A percentile compares a stretch with the other conserved stretches of the same genome.
phyloP scores from a whole-genome alignment of 2,113 vertebrate genomes.

The Paramisgurnus dabryanus region DNA sequence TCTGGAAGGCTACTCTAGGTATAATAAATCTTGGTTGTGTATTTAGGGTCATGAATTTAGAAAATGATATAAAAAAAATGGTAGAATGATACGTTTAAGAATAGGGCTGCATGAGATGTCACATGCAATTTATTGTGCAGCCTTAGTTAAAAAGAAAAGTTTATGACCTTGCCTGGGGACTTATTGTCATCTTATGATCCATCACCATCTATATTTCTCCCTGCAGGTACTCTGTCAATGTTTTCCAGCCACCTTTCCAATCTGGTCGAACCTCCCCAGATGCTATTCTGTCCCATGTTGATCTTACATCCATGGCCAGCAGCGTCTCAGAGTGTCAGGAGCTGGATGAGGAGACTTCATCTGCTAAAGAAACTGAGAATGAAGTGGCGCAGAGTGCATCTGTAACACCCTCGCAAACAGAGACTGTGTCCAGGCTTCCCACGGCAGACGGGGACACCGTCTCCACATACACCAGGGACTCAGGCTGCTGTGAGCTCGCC shows the following conservation, averaged over 20 bases:
- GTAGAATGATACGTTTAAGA: too few relatives aligned
- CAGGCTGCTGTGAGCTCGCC: slow-evolving; percentile 80
- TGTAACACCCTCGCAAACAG: slow-evolving; percentile 52
- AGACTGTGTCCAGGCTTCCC: slow-evolving; percentile 55
- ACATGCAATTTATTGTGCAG: too few relatives aligned
- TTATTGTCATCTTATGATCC: too few relatives aligned
- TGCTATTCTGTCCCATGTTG: slow-evolving; percentile 65
- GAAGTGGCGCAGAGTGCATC: slow-evolving; percentile 35
- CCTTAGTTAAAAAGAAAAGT: too few relatives aligned
- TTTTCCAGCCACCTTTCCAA: slow-evolving; percentile 96
- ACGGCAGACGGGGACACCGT: slow-evolving; percentile 66
- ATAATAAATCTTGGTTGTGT: slow-evolving; percentile 5
- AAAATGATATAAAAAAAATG: too few relatives aligned
- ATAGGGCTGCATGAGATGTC: too few relatives aligned
- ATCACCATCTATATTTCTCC: background rate
- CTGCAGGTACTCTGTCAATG: slow-evolving; percentile 89
- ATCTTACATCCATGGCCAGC: slow-evolving; percentile 63
- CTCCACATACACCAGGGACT: slow-evolving; percentile 78
- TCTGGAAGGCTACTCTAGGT: slow-evolving; percentile 94
- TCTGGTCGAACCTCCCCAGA: slow-evolving; percentile 87
- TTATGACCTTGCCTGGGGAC: too few relatives aligned
- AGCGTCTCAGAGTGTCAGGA: slow-evolving; percentile 65
- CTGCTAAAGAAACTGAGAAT: background rate
- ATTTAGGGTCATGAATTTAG: too few relatives aligned
- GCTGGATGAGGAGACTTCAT: slow-evolving; percentile 56